Evolutionary conservation across 2,888 invertebrate genomes (phyloP).

Genomic region (Omphaloscelis lunosa): DNA sequence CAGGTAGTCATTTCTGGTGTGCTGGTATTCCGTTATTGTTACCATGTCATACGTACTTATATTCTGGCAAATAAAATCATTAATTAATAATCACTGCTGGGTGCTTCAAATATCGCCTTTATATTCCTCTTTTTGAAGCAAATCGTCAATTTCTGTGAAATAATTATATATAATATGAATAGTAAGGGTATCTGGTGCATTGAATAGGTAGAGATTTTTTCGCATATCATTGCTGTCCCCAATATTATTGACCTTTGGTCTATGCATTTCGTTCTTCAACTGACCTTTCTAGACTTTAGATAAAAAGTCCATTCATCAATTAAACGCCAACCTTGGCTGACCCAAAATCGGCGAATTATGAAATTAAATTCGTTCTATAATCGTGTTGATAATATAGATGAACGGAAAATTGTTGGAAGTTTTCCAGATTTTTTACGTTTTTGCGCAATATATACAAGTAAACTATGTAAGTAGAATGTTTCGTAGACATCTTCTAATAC

Average conservation of each 20-base stretch:
- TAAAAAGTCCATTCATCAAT: conserved; percentile 27
- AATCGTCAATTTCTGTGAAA: background rate
- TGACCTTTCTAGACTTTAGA: conserved; percentile 5
- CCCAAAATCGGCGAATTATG: conserved; percentile 43
- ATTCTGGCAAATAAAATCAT: background rate
- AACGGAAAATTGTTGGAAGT: conserved; percentile 70
- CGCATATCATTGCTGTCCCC: too few species aligned
- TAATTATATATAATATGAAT: too few species aligned
- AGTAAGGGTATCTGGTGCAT: background rate
- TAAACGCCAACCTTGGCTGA: conserved; percentile 4
- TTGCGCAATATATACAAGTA: conserved; percentile 58
- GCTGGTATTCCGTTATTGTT: background rate
- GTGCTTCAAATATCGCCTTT: background rate
- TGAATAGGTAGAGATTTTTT: background rate
- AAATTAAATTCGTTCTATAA: conserved; percentile 57
- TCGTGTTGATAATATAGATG: conserved; percentile 63
- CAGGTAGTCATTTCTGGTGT: background rate
- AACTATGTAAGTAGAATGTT: conserved; percentile 51
- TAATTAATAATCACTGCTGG: background rate
- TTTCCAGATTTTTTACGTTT: conserved; percentile 75
- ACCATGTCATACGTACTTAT: background rate
- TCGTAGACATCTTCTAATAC: conserved; percentile 54
- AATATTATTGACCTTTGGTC: background rate
- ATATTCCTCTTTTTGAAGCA: background rate
- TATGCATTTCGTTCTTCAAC: background rate